A percentile compares a stretch with the other conserved stretches of the same genome.
These are phyloP conservation scores for Eupithecia vulgata DNA, from an alignment of 2,888 invertebrate species.

Conservation along the genomic window DNA sequence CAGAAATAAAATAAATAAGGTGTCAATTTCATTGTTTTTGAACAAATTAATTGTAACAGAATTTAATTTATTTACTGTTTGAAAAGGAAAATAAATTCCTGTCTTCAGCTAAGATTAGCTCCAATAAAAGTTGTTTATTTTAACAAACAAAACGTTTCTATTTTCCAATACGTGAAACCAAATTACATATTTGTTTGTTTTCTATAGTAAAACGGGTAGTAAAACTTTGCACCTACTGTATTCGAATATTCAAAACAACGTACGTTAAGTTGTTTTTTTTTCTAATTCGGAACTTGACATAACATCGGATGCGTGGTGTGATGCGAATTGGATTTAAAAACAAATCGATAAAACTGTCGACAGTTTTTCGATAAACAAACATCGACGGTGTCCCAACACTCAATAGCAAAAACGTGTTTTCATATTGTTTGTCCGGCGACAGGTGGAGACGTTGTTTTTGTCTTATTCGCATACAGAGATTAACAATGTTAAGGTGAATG, in stretches of 20 bases:
- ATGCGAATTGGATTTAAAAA: not conserved
- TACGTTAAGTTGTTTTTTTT: not conserved
- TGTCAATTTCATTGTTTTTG: no score
- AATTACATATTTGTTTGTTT: not conserved
- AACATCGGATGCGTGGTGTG: not conserved
- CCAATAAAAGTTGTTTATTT: not conserved
- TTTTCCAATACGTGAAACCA: not conserved
- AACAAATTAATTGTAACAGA: not conserved
- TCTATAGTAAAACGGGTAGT: not conserved
- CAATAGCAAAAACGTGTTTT: constrained; percentile 47
- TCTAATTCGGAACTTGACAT: not conserved
- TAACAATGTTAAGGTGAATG: constrained; percentile 17
- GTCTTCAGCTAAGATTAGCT: not conserved
- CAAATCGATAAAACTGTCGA: constrained; percentile 35
- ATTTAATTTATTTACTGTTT: not conserved
- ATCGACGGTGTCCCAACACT: constrained; percentile 37
- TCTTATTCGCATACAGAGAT: constrained; percentile 45
- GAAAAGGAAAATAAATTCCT: not conserved
- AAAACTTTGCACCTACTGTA: not conserved
- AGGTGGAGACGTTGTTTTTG: constrained; percentile 61
- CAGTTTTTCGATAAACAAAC: constrained; percentile 14
- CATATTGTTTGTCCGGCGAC: constrained; percentile 58
- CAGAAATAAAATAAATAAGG: no score
- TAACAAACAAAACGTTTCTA: not conserved
- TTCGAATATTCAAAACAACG: not conserved